Conservation (phyloP, 2,888 invertebrate genomes). For the Choreutis nemorana region DNA sequence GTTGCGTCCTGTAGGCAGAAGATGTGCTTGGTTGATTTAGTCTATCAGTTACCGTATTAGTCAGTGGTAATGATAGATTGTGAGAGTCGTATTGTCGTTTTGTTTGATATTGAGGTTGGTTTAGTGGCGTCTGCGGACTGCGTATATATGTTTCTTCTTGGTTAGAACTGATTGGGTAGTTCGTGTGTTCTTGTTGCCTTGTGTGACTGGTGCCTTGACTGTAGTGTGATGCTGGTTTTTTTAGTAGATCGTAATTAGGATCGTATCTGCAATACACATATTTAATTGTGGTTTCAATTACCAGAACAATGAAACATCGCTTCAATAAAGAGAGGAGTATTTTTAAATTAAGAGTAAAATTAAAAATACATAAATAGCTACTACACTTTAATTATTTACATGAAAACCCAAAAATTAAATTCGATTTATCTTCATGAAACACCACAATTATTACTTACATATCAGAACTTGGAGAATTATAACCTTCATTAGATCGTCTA, state of each 20-base stretch:
- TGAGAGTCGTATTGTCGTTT: constrained; percentile 54
- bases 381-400: too few species aligned
- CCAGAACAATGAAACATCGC: constrained; percentile 3
- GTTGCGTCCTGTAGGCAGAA: constrained; percentile 47
- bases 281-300: constrained; percentile 9
- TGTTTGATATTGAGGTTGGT: constrained; percentile 35
- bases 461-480: constrained; percentile 78
- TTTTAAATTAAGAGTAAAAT: too few species aligned
- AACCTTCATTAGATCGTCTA: constrained; percentile 78
- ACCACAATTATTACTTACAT: constrained; percentile 58
- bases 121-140: constrained; percentile 52
- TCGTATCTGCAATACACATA: constrained; percentile 51
- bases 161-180: constrained; percentile 38
- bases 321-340: not conserved
- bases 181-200: constrained; percentile 46
- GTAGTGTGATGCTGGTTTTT: constrained; percentile 61
- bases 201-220: constrained; percentile 49
- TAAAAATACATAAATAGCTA: too few species aligned
- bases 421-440: too few species aligned
- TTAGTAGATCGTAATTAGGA: constrained; percentile 60
- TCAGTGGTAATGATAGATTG: constrained; percentile 52
- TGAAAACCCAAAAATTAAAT: too few species aligned
- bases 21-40: constrained; percentile 42
- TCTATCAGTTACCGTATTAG: constrained; percentile 45
- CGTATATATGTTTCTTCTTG: constrained; percentile 63